These are phyloP conservation scores for Morpho helenor DNA, from an alignment of 2,888 invertebrate species.

Conservation along the genomic window DNA sequence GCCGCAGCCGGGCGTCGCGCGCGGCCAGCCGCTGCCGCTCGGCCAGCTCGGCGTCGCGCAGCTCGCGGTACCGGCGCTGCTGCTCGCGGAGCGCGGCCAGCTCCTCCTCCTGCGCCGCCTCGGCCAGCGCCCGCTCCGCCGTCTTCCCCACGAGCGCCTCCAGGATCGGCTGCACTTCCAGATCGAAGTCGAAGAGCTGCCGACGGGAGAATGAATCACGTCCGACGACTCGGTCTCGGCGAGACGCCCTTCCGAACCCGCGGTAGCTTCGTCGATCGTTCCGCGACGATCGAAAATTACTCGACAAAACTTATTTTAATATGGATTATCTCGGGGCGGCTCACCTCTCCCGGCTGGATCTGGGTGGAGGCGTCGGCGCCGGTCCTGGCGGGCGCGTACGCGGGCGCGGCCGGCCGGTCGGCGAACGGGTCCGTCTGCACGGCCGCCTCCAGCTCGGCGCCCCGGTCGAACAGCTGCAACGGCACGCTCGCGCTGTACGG, in stretches of 20 bases:
- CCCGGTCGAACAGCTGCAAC: conserved; percentile 82
- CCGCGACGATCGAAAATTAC: too few species aligned
- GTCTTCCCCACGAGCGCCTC: conserved; percentile 94
- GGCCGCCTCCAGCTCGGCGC: conserved; percentile 86
- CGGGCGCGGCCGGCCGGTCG: conserved; percentile 89
- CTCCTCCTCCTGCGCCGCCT: conserved; percentile 96
- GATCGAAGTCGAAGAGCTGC: conserved; percentile 93
- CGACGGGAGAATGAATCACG: neutral
- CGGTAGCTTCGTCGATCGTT: too few species aligned
- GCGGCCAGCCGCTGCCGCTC: conserved; percentile 90
- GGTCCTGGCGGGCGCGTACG: conserved; percentile 87
- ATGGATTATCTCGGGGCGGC: too few species aligned
- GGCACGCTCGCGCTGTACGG: neutral
- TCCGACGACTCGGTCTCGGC: neutral
- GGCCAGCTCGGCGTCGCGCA: conserved; percentile 89
- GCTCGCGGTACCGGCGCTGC: conserved; percentile 82
- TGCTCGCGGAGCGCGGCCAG: conserved; percentile 88
- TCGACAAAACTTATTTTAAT: too few species aligned
- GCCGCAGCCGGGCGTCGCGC: conserved; percentile 83
- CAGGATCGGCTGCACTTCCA: conserved; percentile 93
- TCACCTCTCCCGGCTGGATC: conserved; percentile 92
- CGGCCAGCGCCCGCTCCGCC: conserved; percentile 92
- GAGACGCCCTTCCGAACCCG: neutral
- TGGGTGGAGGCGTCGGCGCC: conserved; percentile 92
- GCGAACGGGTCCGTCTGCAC: conserved; percentile 93